These are phyloP conservation scores for Entelurus aequoreus DNA, from an alignment of 2,113 vertebrate species.

Conservation along the genomic window DNA sequence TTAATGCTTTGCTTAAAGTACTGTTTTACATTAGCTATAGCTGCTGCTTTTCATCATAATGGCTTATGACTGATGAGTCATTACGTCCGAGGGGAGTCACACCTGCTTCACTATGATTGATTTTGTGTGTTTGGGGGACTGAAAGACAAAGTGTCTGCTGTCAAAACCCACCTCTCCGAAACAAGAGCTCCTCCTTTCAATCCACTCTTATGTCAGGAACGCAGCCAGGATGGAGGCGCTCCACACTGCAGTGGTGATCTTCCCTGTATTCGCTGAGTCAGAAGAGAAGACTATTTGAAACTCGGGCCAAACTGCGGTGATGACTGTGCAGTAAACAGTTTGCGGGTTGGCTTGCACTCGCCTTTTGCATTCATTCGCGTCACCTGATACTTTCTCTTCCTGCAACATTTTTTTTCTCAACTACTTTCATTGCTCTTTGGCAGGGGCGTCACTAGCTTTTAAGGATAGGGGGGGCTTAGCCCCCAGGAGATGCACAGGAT, in stretches of 20 bases:
- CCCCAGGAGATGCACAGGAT: no score
- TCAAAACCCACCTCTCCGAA: conserved; percentile 16
- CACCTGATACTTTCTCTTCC: conserved; percentile 15
- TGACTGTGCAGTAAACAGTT: conserved; percentile 18
- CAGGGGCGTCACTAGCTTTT: no score
- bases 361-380: conserved; percentile 12
- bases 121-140: background rate
- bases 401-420: background rate
- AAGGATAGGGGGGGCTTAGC: no score
- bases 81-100: background rate
- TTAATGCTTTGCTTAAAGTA: conserved; percentile 3
- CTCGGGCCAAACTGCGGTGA: conserved; percentile 9
- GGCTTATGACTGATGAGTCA: conserved; percentile 20
- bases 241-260: conserved; percentile 7
- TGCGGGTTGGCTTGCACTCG: background rate
- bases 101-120: conserved; percentile 6
- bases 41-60: conserved; percentile 14
- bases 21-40: background rate
- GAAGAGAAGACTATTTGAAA: conserved; percentile 27
- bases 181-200: conserved; percentile 5
- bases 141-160: conserved; percentile 7
- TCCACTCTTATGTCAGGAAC: conserved; percentile 4
- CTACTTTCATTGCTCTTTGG: conserved; percentile 20
- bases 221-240: conserved; percentile 1
- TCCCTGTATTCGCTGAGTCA: conserved; percentile 30